Conservation (phyloP, 2,113 vertebrate species). For the Lynx canadensis region DNA sequence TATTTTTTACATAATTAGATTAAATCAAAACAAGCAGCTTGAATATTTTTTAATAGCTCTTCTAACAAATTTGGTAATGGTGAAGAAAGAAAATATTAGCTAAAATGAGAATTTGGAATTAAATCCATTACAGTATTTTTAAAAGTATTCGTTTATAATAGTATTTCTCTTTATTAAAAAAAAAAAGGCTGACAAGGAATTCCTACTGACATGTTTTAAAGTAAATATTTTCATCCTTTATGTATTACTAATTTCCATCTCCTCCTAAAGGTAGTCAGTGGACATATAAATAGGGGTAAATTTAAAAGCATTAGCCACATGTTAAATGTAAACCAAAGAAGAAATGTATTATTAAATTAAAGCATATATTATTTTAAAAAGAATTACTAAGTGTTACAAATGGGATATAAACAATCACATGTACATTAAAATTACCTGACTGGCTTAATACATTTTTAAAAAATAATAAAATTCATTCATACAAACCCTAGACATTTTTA, state of each 20-base stretch:
- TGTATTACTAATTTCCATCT: not conserved
- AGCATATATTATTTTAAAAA: not conserved
- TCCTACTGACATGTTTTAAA: not conserved
- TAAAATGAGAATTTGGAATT: conserved; percentile 7
- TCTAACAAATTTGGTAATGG: not conserved
- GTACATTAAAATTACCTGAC: not conserved
- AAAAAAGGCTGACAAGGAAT: not conserved
- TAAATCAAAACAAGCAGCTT: conserved; percentile 13
- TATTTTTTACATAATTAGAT: conserved; percentile 7
- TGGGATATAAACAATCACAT: not conserved
- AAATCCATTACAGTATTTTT: conserved; percentile 22
- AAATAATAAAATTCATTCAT: not conserved
- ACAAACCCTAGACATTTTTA: not conserved
- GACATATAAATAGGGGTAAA: not conserved
- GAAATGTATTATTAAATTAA: not conserved
- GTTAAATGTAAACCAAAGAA: not conserved
- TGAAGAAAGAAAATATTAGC: conserved; percentile 18
- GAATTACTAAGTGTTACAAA: not conserved
- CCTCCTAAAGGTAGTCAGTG: not conserved
- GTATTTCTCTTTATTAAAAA: not conserved
- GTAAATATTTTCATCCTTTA: conserved; percentile 9
- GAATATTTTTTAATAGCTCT: not conserved
- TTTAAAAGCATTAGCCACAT: not conserved
- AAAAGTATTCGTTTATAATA: not conserved
- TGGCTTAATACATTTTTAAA: not conserved